These are phyloP conservation scores for Agelastica alni DNA, from an alignment of 2,888 invertebrate species.

Conservation along the genomic window DNA sequence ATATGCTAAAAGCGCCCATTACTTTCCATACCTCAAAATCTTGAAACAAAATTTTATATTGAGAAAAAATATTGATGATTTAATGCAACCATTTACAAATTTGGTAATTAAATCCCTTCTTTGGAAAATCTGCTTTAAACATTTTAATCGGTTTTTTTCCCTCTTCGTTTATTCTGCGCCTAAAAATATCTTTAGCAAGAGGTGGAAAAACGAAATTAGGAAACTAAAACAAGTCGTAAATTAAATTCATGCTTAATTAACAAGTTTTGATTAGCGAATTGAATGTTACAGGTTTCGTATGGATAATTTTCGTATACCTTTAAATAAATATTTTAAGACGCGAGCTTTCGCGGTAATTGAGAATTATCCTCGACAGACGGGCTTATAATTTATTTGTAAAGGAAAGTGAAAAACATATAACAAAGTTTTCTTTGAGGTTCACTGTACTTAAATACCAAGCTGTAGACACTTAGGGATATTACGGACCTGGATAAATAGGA, in stretches of 20 bases:
- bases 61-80: too few species aligned
- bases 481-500: too few species aligned
- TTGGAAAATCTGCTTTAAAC: too few species aligned
- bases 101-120: too few species aligned
- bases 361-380: constrained; percentile 10
- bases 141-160: neutral
- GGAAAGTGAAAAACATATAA: too few species aligned
- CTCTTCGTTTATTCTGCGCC: neutral
- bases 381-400: constrained; percentile 11
- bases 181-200: constrained; percentile 7
- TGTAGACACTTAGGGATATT: too few species aligned
- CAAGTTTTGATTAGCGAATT: constrained; percentile 37
- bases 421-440: too few species aligned
- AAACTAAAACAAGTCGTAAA: constrained; percentile 29
- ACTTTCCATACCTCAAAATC: too few species aligned
- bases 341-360: constrained; percentile 13
- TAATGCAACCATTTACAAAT: too few species aligned
- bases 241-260: constrained; percentile 36
- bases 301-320: constrained; percentile 10
- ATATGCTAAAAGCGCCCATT: too few species aligned
- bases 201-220: constrained; percentile 27
- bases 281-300: constrained; percentile 30
- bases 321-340: constrained; percentile 6
- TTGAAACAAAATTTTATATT: too few species aligned
- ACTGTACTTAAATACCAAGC: too few species aligned